phyloP scores from a whole-genome alignment of 1,140 invertebrate species.

The Brachionus plicatilis region DNA sequence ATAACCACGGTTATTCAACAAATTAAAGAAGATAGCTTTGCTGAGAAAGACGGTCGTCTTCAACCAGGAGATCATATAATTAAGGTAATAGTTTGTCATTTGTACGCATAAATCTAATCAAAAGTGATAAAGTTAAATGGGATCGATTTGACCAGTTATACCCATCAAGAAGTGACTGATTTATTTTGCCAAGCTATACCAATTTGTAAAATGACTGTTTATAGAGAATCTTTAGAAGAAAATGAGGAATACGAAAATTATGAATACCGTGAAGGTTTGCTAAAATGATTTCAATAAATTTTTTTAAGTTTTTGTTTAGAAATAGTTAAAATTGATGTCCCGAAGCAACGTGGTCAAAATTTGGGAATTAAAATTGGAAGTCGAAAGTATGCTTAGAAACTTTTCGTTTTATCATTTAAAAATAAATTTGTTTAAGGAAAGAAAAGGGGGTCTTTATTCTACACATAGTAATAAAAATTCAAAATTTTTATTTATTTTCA shows the following conservation, averaged over 20 bases:
- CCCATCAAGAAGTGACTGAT: slow-evolving; percentile 50
- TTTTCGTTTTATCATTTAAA: not conserved
- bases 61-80: slow-evolving; percentile 54
- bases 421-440: slow-evolving; percentile 46
- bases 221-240: slow-evolving; percentile 53
- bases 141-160: slow-evolving; percentile 52
- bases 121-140: slow-evolving; percentile 48
- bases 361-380: slow-evolving; percentile 58
- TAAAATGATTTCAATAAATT: not conserved
- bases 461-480: slow-evolving; percentile 50
- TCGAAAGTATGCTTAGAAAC: slow-evolving; percentile 49
- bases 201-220: slow-evolving; percentile 51
- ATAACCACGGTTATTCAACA: slow-evolving; percentile 58
- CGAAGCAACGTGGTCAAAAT: slow-evolving; percentile 54
- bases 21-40: slow-evolving; percentile 54
- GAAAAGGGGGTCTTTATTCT: slow-evolving; percentile 58
- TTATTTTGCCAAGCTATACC: slow-evolving; percentile 46
- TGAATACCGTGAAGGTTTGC: slow-evolving; percentile 46
- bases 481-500: not conserved
- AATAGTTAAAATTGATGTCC: slow-evolving; percentile 55
- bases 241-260: slow-evolving; percentile 49
- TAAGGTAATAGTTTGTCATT: slow-evolving; percentile 45
- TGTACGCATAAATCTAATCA: not conserved
- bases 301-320: slow-evolving; percentile 45
- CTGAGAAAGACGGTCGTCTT: slow-evolving; percentile 50